A percentile compares a stretch with the other conserved stretches of the same genome.
phyloP scores from a whole-genome alignment of 2,797 vertebrate species.

The Cirrhinus molitorella region DNA sequence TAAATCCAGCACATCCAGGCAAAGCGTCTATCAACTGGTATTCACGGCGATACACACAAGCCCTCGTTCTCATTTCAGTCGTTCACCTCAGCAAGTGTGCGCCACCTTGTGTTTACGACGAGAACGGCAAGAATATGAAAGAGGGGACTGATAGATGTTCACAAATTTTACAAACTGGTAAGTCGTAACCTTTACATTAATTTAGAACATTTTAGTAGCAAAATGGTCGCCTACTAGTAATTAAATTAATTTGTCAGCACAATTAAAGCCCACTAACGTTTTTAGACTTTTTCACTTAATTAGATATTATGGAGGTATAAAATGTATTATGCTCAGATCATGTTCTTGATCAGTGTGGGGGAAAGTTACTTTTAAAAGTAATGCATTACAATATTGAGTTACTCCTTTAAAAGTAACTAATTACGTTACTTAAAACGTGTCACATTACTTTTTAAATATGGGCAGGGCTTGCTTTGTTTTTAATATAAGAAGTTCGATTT shows the following conservation, averaged over 20 bases:
- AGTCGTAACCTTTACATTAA: background rate
- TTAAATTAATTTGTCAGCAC: background rate
- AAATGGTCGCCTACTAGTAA: background rate
- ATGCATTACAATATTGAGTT: too few species aligned
- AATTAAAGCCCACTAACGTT: background rate
- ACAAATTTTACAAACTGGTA: background rate
- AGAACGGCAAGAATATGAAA: background rate
- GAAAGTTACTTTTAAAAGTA: too few species aligned
- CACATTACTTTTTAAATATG: too few species aligned
- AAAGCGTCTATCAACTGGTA: background rate
- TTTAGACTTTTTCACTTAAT: background rate
- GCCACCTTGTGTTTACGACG: conserved; percentile 12
- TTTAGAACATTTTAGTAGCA: background rate
- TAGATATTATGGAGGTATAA: too few species aligned
- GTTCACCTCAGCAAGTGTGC: background rate
- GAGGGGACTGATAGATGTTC: background rate
- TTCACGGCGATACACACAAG: background rate
- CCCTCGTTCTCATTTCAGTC: background rate
- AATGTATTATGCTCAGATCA: background rate
- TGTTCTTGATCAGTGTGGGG: too few species aligned
- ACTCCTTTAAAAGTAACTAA: too few species aligned
- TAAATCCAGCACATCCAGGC: background rate
- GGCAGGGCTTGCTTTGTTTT: too few species aligned
- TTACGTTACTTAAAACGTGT: too few species aligned
- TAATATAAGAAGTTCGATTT: too few species aligned